Conservation (phyloP, 2,797 vertebrate genomes). For the Alcedo quadribrachys region DNA sequence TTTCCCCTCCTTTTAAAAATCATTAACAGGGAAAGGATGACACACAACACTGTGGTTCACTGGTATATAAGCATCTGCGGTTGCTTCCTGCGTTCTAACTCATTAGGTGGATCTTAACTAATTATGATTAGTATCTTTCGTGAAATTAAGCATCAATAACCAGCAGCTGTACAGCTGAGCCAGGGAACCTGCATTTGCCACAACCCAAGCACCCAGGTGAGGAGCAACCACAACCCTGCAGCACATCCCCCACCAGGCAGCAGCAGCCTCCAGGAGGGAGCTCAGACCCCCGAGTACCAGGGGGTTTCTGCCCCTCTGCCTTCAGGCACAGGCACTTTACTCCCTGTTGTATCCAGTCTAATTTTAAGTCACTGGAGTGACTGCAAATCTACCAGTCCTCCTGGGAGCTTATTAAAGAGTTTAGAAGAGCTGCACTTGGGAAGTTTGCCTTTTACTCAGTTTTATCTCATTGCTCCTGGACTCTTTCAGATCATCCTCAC, state of each 20-base stretch:
- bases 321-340: background rate
- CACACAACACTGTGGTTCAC: background rate
- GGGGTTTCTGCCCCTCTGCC: background rate
- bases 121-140: background rate
- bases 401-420: slow-evolving; percentile 34
- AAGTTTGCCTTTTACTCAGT: background rate
- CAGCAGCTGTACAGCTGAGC: background rate
- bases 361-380: slow-evolving; percentile 29
- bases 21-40: background rate
- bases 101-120: background rate
- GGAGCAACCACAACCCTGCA: background rate
- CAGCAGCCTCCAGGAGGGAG: background rate
- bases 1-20: background rate
- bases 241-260: background rate
- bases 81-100: background rate
- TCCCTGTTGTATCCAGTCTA: background rate
- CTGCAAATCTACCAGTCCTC: background rate
- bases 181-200: fast-evolving
- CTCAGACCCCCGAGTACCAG: background rate
- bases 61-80: background rate
- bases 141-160: background rate
- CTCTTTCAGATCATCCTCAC: background rate
- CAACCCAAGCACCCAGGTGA: background rate
- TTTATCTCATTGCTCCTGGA: background rate
- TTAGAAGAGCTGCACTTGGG: background rate